Evolutionary conservation across 2,113 vertebrate species (phyloP).

Genomic region (Otolemur garnettii): DNA sequence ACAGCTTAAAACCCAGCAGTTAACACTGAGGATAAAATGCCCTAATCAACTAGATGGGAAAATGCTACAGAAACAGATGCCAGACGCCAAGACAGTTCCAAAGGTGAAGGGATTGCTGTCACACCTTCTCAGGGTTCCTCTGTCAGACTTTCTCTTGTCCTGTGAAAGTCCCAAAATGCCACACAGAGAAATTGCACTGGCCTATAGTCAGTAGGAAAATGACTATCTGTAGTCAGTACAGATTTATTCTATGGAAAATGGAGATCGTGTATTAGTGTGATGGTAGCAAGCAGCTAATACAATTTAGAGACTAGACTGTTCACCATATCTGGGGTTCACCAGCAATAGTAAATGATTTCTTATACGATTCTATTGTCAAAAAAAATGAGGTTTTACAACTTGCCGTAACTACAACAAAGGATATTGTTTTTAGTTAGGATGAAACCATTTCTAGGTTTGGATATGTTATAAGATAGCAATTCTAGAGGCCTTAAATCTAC

Average conservation of each 20-base stretch:
- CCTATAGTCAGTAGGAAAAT: slow-evolving; percentile 79
- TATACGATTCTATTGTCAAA: background rate
- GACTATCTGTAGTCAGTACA: slow-evolving; percentile 94
- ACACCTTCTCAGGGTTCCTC: slow-evolving; percentile 92
- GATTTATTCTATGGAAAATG: slow-evolving; percentile 95
- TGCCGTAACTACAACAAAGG: background rate
- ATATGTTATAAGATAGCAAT: slow-evolving; percentile 26
- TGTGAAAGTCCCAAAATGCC: slow-evolving; percentile 86
- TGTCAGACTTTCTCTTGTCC: background rate
- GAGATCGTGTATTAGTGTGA: slow-evolving; percentile 94
- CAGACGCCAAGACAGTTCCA: slow-evolving; percentile 95
- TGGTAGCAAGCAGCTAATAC: slow-evolving; percentile 87
- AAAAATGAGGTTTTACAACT: background rate
- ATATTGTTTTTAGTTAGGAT: slow-evolving; percentile 17
- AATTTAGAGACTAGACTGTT: background rate
- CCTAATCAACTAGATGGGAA: too few species aligned
- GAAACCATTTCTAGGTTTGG: slow-evolving; percentile 44
- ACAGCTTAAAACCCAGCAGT: too few species aligned
- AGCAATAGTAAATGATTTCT: background rate
- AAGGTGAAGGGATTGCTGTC: slow-evolving; percentile 95
- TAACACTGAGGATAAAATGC: too few species aligned
- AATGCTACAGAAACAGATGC: too few species aligned
- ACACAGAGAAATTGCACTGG: slow-evolving; percentile 93
- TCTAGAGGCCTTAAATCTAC: slow-evolving; percentile 73
- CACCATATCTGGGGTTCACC: background rate